phyloP scores from a whole-genome alignment of 2,113 vertebrate species.

The Piaya cayana region DNA sequence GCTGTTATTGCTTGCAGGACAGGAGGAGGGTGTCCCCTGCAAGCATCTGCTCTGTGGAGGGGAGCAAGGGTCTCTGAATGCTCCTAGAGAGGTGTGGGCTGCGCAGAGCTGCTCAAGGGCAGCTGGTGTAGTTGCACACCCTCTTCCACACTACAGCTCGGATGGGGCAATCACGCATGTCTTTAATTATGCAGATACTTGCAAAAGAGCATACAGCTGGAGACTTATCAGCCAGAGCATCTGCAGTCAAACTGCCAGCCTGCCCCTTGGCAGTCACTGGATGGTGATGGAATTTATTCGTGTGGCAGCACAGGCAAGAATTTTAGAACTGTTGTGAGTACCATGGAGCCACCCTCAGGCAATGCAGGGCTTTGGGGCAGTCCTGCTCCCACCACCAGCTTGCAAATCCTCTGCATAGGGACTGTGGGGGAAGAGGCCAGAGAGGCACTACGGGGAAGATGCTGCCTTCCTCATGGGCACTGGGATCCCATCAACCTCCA shows the following conservation, averaged over 20 bases:
- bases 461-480: accelerated
- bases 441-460: accelerated
- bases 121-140: accelerated
- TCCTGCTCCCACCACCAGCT: accelerated
- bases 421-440: accelerated
- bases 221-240: no score
- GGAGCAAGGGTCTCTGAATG: neutral
- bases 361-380: accelerated
- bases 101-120: neutral
- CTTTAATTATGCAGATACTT: neutral
- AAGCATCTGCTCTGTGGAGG: accelerated
- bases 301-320: neutral
- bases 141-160: accelerated
- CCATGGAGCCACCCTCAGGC: neutral
- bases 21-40: accelerated
- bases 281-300: accelerated
- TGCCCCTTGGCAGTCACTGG: accelerated
- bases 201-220: neutral
- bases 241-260: accelerated
- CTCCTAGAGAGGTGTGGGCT: accelerated
- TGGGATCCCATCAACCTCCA: accelerated
- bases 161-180: accelerated
- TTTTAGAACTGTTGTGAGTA: neutral
- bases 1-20: accelerated
- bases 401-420: accelerated